A percentile compares a stretch with the other conserved stretches of the same genome.
Evolutionary conservation across 2,113 vertebrate genomes (phyloP).

Genomic region (Dissostichus mawsoni): DNA sequence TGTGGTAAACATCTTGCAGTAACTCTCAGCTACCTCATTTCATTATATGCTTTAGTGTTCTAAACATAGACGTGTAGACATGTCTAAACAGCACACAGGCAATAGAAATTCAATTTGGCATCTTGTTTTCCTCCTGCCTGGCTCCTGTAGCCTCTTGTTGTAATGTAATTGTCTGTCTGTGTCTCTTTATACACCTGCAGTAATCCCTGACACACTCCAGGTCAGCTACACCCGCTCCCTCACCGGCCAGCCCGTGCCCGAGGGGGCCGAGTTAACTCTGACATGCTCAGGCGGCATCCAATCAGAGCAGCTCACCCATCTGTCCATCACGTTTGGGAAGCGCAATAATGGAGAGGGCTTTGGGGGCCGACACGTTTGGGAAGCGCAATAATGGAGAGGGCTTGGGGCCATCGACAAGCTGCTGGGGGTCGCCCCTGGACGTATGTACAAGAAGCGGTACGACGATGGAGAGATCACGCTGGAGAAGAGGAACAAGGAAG

Average conservation of each 20-base stretch:
- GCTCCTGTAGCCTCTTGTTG: constrained; percentile 17
- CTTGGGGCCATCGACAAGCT: constrained; percentile 78
- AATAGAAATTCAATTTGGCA: constrained; percentile 34
- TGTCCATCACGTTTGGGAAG: constrained; percentile 88
- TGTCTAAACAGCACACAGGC: constrained; percentile 3
- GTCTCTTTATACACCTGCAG: constrained; percentile 70
- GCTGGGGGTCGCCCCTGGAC: constrained; percentile 79
- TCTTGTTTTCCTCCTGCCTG: constrained; percentile 13
- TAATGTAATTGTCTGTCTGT: constrained; percentile 45
- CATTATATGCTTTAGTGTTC: constrained; percentile 29
- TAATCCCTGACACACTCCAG: constrained; percentile 88
- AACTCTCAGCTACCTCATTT: constrained; percentile 5
- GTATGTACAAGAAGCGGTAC: constrained; percentile 80
- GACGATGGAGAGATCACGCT: constrained; percentile 82
- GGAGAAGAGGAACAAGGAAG: constrained; percentile 83
- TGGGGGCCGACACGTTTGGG: constrained; percentile 81
- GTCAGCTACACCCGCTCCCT: constrained; percentile 81
- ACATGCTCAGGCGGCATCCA: constrained; percentile 83
- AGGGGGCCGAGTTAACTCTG: constrained; percentile 87
- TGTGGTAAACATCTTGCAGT: constrained; percentile 23
- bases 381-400: constrained; percentile 59
- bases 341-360: constrained; percentile 42
- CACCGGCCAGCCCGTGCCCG: constrained; percentile 78
- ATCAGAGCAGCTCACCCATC: constrained; percentile 88
- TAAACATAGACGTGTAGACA: constrained; percentile 50